A percentile compares a stretch with the other conserved stretches of the same genome.
phyloP scores from a whole-genome alignment of 2,888 invertebrate genomes.

The Dynastes grantii region DNA sequence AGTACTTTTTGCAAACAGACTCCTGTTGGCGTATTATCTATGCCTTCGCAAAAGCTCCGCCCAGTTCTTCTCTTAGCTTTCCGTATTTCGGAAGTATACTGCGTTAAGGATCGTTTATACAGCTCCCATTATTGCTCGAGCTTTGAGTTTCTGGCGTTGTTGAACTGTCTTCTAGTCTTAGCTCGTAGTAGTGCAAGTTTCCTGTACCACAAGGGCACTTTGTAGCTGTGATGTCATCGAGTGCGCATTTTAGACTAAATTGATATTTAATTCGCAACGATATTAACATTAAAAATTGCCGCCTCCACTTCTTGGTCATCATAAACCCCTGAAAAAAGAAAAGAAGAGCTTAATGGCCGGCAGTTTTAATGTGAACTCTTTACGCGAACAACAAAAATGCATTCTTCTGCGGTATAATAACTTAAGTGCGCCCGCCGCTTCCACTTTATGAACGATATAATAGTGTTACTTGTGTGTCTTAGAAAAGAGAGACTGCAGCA shows the following conservation, averaged over 20 bases:
- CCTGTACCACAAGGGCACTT: too few relatives aligned
- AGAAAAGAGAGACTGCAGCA: conserved; percentile 31
- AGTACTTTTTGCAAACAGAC: too few relatives aligned
- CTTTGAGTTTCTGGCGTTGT: too few relatives aligned
- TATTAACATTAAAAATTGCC: background rate
- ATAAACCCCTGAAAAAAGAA: background rate
- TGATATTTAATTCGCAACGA: background rate
- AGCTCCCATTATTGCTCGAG: too few relatives aligned
- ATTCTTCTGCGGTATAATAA: conserved; percentile 40
- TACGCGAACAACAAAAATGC: conserved; percentile 18
- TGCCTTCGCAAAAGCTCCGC: too few relatives aligned
- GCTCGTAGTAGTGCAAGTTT: too few relatives aligned
- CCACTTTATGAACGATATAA: conserved; percentile 62
- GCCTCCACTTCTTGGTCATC: background rate
- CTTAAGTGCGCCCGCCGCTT: conserved; percentile 37
- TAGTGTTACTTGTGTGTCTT: conserved; percentile 61
- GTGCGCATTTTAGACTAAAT: background rate
- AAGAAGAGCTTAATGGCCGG: background rate
- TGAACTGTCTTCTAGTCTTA: too few relatives aligned
- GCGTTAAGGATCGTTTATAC: too few relatives aligned
- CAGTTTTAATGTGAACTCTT: background rate
- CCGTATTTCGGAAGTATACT: too few relatives aligned
- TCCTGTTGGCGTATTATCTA: too few relatives aligned
- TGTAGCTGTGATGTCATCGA: too few relatives aligned
- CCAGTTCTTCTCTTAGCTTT: too few relatives aligned